A percentile compares a stretch with the other conserved stretches of the same genome.
Conservation (phyloP, 2,888 invertebrate genomes). For the Melanostoma mellinum region DNA sequence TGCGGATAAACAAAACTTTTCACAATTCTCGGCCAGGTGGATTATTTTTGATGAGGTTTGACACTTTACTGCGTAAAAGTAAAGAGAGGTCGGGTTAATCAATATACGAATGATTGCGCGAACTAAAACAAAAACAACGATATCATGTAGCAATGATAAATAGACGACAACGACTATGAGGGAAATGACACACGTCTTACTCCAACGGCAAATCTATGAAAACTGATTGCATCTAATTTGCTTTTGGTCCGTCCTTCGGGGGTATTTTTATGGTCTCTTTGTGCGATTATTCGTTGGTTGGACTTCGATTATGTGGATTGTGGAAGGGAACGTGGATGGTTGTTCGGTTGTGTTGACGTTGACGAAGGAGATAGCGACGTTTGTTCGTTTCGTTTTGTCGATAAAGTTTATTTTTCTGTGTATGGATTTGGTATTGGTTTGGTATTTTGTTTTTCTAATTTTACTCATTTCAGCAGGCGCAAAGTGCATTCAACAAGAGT, state of each 20-base stretch:
- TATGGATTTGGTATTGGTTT: background rate
- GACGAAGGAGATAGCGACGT: too few relatives aligned
- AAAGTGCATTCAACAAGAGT: background rate
- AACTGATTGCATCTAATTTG: constrained; percentile 64
- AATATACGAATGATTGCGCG: constrained; percentile 12
- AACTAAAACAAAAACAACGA: constrained; percentile 20
- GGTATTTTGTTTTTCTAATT: background rate
- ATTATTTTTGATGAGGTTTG: background rate
- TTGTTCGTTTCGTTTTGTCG: too few relatives aligned
- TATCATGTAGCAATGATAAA: background rate
- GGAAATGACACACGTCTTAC: constrained; percentile 37
- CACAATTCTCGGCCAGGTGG: background rate
- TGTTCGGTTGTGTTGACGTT: too few relatives aligned
- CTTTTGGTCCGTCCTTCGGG: constrained; percentile 59
- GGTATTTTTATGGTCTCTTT: constrained; percentile 60
- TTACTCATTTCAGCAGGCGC: background rate
- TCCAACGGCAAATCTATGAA: constrained; percentile 53
- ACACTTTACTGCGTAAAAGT: background rate
- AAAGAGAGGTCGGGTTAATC: too few relatives aligned
- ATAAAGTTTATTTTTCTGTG: constrained; percentile 14
- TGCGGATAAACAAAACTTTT: constrained; percentile 4
- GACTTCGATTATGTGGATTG: background rate
- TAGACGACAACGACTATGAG: background rate
- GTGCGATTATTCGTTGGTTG: constrained; percentile 16
- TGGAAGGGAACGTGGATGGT: too few relatives aligned